Evolutionary conservation across 2,113 vertebrate species (phyloP), one percentile per base, ranked within the genome.

Genomic region (Zootoca vivipara): DNA sequence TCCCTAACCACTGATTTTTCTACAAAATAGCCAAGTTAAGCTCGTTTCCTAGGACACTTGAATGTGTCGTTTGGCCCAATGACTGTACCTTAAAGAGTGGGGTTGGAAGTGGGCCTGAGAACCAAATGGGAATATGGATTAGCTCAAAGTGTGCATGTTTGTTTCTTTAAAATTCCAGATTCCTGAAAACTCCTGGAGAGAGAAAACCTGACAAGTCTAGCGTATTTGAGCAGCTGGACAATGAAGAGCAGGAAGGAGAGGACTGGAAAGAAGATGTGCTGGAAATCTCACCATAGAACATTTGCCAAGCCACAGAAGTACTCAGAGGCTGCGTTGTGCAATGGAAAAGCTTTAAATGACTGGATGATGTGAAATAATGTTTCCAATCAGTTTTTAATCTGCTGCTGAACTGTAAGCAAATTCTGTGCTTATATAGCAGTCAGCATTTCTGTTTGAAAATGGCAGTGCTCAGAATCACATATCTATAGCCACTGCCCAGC

Each of bases 161-260:
- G 42, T 46, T 38, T 75, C 52, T 10, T 70, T 75, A 85, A 35
- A 40, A 26, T 89, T 88, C 16, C 90, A 98, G 98, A 85, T 99
- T 98, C 95, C 94, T 99, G 85, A 99, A 98, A 96, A 97, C 94
- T 2, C 98, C 98, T 0, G 95, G 96, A 46, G 97, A 97, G 89
- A 95, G 94, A 80, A 85, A 87, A 83, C 97, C 93, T 69, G 94
- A 93, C 79, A 95, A 95, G 83, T 72, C 87, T 12, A 97, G 96
- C 35, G 88, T 90, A 13, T 85, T 94, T 70, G 95, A 97, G 79
- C 95, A 93, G 26, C 81, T 93, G 4, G 95, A 97, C 82, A 91
- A 89, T 0, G 96, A 96, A 5, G 96, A 96, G 20, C 93, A 94
- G 12, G 94, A 94, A 38, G 42, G 80, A 7, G 62, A 46, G 2